Evolutionary conservation across 2,113 vertebrate genomes (phyloP).

Genomic region (Lophura nycthemera): DNA sequence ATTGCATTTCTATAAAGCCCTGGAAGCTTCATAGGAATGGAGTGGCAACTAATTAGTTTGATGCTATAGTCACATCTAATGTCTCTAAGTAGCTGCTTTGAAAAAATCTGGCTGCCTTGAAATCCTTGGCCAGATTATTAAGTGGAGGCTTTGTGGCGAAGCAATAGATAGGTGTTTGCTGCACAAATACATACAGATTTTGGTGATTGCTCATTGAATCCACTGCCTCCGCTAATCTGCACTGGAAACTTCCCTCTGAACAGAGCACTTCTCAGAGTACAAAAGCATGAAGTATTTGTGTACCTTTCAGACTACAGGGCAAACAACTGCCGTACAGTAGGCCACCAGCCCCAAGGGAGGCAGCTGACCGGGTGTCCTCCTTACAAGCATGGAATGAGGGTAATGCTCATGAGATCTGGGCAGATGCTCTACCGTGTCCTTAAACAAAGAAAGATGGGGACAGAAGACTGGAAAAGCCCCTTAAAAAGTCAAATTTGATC

Average conservation of each 20-base stretch:
- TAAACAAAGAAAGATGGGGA: background rate
- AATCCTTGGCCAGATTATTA: slow-evolving; percentile 68
- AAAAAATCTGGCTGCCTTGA: slow-evolving; percentile 58
- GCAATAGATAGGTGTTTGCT: slow-evolving; percentile 77
- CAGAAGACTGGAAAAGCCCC: background rate
- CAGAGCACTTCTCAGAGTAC: slow-evolving; percentile 85
- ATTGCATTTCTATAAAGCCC: slow-evolving; percentile 49
- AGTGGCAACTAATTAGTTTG: slow-evolving; percentile 74
- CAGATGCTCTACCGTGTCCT: background rate
- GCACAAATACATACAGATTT: slow-evolving; percentile 88
- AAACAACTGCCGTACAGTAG: slow-evolving; percentile 89
- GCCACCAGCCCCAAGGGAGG: slow-evolving; percentile 66
- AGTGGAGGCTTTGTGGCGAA: slow-evolving; percentile 48
- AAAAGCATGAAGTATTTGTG: slow-evolving; percentile 92
- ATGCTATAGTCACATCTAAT: slow-evolving; percentile 63
- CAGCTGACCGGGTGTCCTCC: background rate
- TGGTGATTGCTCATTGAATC: slow-evolving; percentile 69
- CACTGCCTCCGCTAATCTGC: slow-evolving; percentile 77
- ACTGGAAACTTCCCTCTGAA: slow-evolving; percentile 85
- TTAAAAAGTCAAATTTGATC: background rate
- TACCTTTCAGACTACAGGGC: slow-evolving; percentile 88
- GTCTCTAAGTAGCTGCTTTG: slow-evolving; percentile 71
- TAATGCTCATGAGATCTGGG: background rate
- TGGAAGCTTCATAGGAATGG: slow-evolving; percentile 51
- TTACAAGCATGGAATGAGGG: background rate